Base-by-base conservation (phyloP, 1,140 invertebrate genomes). In the Drosophila ogumai region DNA sequence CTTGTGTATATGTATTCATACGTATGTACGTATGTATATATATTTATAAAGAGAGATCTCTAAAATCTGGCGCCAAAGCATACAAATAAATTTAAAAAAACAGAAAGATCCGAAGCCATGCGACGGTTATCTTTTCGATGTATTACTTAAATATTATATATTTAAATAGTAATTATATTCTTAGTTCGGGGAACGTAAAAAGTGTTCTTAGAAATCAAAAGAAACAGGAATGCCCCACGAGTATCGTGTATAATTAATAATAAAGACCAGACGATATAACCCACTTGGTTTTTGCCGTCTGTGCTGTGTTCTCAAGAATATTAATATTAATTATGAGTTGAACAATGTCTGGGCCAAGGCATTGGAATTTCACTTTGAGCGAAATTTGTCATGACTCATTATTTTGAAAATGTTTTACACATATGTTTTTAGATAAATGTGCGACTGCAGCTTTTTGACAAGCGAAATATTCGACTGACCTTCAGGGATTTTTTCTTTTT, bases 121-220 rank as follows among this genome's bases (percentile, higher is more conserved):
- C 10, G 6, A 17, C 10, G 1, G 6, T 50, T 12, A 52, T 32
- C 9, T 12, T 32, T 10, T 5, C 8, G 31, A 17, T 9, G 6
- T 17, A 32, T 12, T 31, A 31, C 6, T 25, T n/a, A 47, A 49
- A n/a, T 10, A 50, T 50, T 19, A 3, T 19, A 52, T 52, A 32
- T 52, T 50, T 50, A 32, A 52, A 7, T 7, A 19, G 10, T 13
- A 13, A 17, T 13, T 32, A 32, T 25, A 43, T 17, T 9, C 3
- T 10, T 17, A 6, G 65, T 77, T 77, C 79, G 68, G 75, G 56
- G 38, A 57, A 40, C 63, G 40, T 60, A 63, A 82, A 76, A 64
- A 71, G 52, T 67, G 71, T 60, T 79, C 71, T 82, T 79, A 57
- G 68, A 78, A 72, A 64, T 74, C 55, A 61, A 79, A 22, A 36